Percentiles rank a stretch among this genome's conserved stretches.
phyloP scores from a whole-genome alignment of 2,888 invertebrate genomes.

The Tenthredo notha region DNA sequence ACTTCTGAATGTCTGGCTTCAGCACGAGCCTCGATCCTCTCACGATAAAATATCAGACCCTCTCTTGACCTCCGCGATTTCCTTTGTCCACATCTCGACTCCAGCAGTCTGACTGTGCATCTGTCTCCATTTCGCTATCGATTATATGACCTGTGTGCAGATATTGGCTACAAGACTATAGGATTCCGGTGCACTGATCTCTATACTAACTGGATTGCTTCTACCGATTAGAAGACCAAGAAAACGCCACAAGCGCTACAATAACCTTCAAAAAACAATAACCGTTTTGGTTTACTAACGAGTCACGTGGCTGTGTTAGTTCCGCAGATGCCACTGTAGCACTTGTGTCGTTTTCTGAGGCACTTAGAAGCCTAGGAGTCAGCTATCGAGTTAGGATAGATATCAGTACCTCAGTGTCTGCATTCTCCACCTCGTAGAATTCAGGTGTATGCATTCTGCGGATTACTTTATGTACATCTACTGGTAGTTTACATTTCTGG shows the following conservation, averaged over 20 bases:
- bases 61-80: not conserved
- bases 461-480: conserved; percentile 9
- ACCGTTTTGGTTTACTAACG: too few relatives aligned
- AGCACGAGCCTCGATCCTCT: conserved; percentile 10
- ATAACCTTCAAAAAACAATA: too few relatives aligned
- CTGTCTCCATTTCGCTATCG: not conserved
- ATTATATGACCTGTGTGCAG: not conserved
- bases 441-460: too few relatives aligned
- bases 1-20: conserved; percentile 2
- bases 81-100: conserved; percentile 9
- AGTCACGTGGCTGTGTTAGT: too few relatives aligned
- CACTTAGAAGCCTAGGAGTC: too few relatives aligned
- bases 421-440: not conserved
- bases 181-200: not conserved
- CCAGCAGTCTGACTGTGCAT: not conserved
- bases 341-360: too few relatives aligned
- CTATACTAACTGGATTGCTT: not conserved
- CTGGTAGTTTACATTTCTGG: not conserved
- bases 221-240: too few relatives aligned
- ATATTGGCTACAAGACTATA: not conserved
- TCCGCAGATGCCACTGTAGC: too few relatives aligned
- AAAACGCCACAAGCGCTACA: too few relatives aligned
- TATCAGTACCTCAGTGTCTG: not conserved
- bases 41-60: not conserved
- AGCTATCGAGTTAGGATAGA: too few relatives aligned